Conservation (phyloP, 2,113 vertebrate genomes). For the Melanerpes formicivorus region DNA sequence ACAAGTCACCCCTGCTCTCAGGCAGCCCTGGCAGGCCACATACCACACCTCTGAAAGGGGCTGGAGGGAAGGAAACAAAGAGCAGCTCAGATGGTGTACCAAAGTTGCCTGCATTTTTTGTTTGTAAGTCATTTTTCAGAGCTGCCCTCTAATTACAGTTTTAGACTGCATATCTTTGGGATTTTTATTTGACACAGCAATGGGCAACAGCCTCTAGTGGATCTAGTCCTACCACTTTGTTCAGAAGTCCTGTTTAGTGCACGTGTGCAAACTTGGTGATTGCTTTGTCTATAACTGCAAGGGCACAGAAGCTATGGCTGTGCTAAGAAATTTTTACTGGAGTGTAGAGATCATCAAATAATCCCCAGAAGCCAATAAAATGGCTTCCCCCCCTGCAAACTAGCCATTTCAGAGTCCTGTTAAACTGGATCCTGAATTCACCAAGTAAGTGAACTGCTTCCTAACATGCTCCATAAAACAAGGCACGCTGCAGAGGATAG, state of each 20-base stretch:
- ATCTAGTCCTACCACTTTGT: not conserved
- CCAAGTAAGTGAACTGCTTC: not conserved
- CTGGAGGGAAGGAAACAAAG: not conserved
- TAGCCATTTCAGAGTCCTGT: not conserved
- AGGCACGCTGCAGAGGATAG: not conserved
- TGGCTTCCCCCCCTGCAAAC: not conserved
- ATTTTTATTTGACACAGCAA: not conserved
- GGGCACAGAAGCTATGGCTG: not conserved
- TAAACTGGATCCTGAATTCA: not conserved
- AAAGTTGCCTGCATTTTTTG: not conserved
- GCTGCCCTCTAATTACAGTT: not conserved
- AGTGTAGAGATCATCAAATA: not conserved
- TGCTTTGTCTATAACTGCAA: not conserved
- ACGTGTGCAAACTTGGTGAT: not conserved
- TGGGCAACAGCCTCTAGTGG: not conserved
- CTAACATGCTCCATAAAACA: not conserved
- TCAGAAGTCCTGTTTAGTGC: not conserved
- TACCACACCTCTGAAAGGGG: not conserved
- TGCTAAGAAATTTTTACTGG: not conserved
- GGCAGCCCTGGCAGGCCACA: not conserved
- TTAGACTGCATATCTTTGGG: not conserved
- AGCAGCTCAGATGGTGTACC: not conserved
- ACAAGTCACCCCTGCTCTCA: not conserved
- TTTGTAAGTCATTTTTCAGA: not conserved
- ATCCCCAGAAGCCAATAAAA: conserved; percentile 11